These are phyloP conservation scores for Eristalis tenax DNA, from an alignment of 2,888 invertebrate species.

Conservation along the genomic window DNA sequence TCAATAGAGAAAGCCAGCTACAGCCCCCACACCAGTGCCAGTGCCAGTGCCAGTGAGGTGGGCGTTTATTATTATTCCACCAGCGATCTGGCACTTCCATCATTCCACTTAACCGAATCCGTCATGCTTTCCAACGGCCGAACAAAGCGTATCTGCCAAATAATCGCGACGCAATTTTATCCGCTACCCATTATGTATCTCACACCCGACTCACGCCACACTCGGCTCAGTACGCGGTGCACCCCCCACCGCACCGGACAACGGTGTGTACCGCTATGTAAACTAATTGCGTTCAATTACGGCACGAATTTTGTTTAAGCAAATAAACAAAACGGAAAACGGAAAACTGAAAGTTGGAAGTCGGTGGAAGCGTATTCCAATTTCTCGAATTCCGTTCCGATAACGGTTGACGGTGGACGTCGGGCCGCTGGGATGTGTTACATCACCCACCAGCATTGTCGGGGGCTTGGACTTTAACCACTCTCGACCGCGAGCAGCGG, in stretches of 20 bases:
- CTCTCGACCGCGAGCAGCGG: not conserved
- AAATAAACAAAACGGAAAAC: conserved; percentile 17
- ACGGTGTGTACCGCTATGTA: conserved; percentile 44
- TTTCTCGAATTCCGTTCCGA: conserved; percentile 33
- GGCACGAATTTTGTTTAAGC: conserved; percentile 33
- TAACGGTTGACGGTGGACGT: not conserved
- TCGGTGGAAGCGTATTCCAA: conserved; percentile 7
- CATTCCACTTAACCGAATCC: conserved; percentile 17
- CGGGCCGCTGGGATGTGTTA: not conserved
- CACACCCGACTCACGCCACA: not conserved
- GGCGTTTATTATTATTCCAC: conserved; percentile 54
- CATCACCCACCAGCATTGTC: not conserved
- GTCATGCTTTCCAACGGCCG: conserved; percentile 51
- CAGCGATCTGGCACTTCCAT: conserved; percentile 16
- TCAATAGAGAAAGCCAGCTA: not conserved
- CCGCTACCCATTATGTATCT: conserved; percentile 18
- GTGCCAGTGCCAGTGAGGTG: not conserved
- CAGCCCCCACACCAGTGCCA: no score
- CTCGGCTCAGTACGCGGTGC: not conserved
- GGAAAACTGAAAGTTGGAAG: conserved; percentile 35
- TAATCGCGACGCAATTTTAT: conserved; percentile 39
- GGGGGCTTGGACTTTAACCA: not conserved
- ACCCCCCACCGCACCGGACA: not conserved
- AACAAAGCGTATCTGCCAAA: conserved; percentile 56
- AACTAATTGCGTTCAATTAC: conserved; percentile 63